Percentiles rank a stretch among this genome's conserved stretches.
Evolutionary conservation across 2,888 invertebrate species (phyloP).

Genomic region (Mamestra brassicae): DNA sequence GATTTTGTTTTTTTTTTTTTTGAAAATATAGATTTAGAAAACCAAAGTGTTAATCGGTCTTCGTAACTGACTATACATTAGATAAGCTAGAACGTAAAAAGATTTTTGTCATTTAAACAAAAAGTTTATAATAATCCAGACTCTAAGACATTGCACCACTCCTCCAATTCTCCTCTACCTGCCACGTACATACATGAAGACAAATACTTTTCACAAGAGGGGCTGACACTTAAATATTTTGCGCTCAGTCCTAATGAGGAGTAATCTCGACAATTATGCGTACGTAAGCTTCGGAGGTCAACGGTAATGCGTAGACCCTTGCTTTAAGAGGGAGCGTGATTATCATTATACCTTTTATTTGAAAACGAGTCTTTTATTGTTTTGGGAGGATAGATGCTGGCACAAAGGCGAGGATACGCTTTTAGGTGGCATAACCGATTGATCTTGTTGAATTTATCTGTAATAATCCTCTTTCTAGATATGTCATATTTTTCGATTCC

Average conservation of each 20-base stretch:
- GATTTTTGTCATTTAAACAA: no score
- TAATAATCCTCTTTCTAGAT: no score
- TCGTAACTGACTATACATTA: no score
- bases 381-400: slow-evolving; percentile 14
- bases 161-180: no score
- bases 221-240: slow-evolving; percentile 53
- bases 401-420: not conserved
- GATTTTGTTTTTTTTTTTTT: no score
- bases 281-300: slow-evolving; percentile 53
- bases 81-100: not conserved
- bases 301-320: slow-evolving; percentile 30
- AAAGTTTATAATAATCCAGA: no score
- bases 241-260: slow-evolving; percentile 58
- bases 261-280: slow-evolving; percentile 63
- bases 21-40: no score
- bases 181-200: slow-evolving; percentile 31
- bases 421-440: no score
- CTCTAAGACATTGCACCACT: not conserved
- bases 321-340: slow-evolving; percentile 26
- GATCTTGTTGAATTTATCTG: not conserved
- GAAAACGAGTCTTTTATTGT: slow-evolving; percentile 15
- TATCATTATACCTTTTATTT: slow-evolving; percentile 36
- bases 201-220: slow-evolving; percentile 50
- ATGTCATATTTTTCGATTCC: no score
- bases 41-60: no score